These are phyloP conservation scores for Ictalurus furcatus DNA, from an alignment of 2,113 vertebrate genomes.

Conservation along the genomic window DNA sequence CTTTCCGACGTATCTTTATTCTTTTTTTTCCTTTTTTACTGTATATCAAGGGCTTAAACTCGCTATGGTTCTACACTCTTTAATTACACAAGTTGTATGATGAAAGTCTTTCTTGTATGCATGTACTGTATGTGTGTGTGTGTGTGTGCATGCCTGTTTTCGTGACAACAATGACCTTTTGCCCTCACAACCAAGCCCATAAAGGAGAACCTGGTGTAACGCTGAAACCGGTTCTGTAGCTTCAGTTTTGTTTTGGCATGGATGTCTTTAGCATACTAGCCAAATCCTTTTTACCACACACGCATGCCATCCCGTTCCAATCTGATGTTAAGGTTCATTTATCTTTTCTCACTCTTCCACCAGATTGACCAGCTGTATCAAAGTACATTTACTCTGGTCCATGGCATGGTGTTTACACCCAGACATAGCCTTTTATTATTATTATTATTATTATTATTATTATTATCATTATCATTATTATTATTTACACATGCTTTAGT, in stretches of 20 bases:
- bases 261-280: neutral
- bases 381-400: neutral
- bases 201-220: constrained; percentile 16
- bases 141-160: neutral
- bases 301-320: neutral
- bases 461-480: constrained; percentile 1
- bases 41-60: constrained; percentile 6
- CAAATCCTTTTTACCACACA: constrained; percentile 7
- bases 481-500: neutral
- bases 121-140: neutral
- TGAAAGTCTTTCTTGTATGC: neutral
- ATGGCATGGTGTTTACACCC: neutral
- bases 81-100: constrained; percentile 27
- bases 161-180: constrained; percentile 36
- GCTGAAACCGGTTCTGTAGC: constrained; percentile 42
- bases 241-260: constrained; percentile 29
- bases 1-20: constrained; percentile 23
- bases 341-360: neutral
- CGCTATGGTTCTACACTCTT: neutral
- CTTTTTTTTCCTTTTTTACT: neutral
- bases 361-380: neutral
- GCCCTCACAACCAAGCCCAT: constrained; percentile 32
- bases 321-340: neutral
- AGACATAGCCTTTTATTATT: neutral
- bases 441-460: neutral